Percentiles rank a stretch among this genome's conserved stretches.
These are phyloP conservation scores for Dyspetes luteomarginatus DNA, from an alignment of 2,888 invertebrate species.

Conservation along the genomic window DNA sequence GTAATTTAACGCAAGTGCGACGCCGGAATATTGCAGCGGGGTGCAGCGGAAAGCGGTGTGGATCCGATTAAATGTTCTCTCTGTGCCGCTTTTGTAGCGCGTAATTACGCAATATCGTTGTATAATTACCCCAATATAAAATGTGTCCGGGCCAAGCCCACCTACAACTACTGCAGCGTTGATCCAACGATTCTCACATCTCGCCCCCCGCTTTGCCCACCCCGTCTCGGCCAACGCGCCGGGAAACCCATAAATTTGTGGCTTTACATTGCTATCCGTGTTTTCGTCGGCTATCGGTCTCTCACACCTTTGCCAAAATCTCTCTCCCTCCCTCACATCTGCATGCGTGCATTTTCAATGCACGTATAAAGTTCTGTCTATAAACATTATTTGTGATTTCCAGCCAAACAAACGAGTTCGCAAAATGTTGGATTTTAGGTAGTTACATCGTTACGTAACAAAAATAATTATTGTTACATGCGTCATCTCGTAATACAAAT, in stretches of 20 bases:
- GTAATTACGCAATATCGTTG: slow-evolving; percentile 65
- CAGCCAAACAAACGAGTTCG: slow-evolving; percentile 33
- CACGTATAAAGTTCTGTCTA: neutral
- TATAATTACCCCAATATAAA: slow-evolving; percentile 62
- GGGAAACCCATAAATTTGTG: slow-evolving; percentile 63
- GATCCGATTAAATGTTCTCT: slow-evolving; percentile 58
- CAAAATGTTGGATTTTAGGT: slow-evolving; percentile 10
- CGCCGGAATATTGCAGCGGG: slow-evolving; percentile 47
- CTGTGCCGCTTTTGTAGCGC: slow-evolving; percentile 37
- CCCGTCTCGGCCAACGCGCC: slow-evolving; percentile 43
- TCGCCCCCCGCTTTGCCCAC: slow-evolving; percentile 40
- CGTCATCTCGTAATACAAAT: neutral
- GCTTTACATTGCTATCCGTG: slow-evolving; percentile 58
- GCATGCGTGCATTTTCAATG: neutral
- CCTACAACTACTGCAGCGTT: slow-evolving; percentile 35
- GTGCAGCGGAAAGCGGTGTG: neutral
- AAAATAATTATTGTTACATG: slow-evolving; percentile 1
- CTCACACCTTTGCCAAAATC: slow-evolving; percentile 51
- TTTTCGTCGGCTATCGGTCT: slow-evolving; percentile 62
- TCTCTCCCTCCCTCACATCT: slow-evolving; percentile 35
- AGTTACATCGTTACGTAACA: slow-evolving; percentile 1
- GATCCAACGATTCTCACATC: slow-evolving; percentile 54
- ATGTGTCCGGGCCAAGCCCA: slow-evolving; percentile 47
- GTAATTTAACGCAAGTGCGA: slow-evolving; percentile 52
- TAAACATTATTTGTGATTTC: slow-evolving; percentile 21